Percentiles rank a stretch among this genome's conserved stretches.
Conservation (phyloP, 2,113 vertebrate species). For the Menura novaehollandiae region DNA sequence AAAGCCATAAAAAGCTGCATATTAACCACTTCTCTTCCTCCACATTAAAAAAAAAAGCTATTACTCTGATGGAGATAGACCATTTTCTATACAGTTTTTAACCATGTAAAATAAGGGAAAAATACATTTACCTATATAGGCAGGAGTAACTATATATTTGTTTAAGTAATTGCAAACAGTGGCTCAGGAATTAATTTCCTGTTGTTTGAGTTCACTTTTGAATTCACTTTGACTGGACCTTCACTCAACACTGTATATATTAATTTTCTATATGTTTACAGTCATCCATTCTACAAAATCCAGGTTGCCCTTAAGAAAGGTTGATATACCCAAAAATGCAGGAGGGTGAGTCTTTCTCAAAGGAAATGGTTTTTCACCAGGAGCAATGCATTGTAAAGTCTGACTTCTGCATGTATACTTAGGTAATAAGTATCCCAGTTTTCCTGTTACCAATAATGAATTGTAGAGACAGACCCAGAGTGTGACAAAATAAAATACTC, state of each 20-base stretch:
- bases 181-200: background rate
- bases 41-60: background rate
- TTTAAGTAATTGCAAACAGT: background rate
- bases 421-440: background rate
- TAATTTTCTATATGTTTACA: background rate
- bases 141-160: background rate
- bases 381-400: background rate
- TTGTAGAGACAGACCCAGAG: background rate
- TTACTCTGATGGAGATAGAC: background rate
- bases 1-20: background rate
- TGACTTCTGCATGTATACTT: background rate
- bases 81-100: background rate
- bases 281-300: background rate
- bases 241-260: background rate
- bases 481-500: background rate
- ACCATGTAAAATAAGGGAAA: background rate
- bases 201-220: background rate
- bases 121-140: background rate
- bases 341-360: background rate
- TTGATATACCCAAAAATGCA: background rate
- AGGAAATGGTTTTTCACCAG: background rate
- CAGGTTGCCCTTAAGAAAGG: background rate
- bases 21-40: background rate
- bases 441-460: accelerated
- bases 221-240: background rate